Evolutionary conservation across 2,888 invertebrate genomes (phyloP), one percentile per base, ranked within the genome.

Genomic region (Allolobophora icterica): DNA sequence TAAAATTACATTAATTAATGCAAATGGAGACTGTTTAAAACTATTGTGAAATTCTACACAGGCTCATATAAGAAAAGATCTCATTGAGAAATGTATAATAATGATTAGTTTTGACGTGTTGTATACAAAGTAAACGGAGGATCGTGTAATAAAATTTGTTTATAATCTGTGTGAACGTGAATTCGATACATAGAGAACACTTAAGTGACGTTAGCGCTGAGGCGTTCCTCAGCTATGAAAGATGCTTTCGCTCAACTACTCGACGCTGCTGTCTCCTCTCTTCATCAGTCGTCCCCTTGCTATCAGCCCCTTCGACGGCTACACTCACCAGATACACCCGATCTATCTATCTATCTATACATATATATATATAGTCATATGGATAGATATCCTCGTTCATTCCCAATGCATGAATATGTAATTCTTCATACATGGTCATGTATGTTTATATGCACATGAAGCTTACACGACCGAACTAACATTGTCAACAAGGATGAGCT

Each of bases 271-370:
- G n/a, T n/a, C n/a, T 71, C n/a, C n/a, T 71, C 71, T 71, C 30
- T 1, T 71, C 71, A n/a, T 71, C 71, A 71, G 2, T 71, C 71
- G 71, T 71, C 71, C n/a, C 11, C 6, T n/a, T 71, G 71, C 71
- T n/a, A 71, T 8, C 71, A n/a, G n/a, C n/a, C 71, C 71, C 71
- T n/a, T 52, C 52, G 71, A n/a, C 71, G n/a, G 71, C n/a, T 71
- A 71, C n/a, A 71, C 71, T 71, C 71, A n/a, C 71, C 71, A 71
- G 71, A 71, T 71, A n/a, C 71, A 71, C n/a, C n/a, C 71, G 8
- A n/a, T 11, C 30, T 71, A 52, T 52, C 17, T 24, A 52, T 52
- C 17, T 52, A 52, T 21, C 2, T 24, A 24, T 24, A 52, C 24
- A 24, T 52, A 71, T 52, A 71, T n/a, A 52, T 71, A 71, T n/a